phyloP scores from a whole-genome alignment of 2,888 invertebrate genomes.

The Argyresthia goedartella region DNA sequence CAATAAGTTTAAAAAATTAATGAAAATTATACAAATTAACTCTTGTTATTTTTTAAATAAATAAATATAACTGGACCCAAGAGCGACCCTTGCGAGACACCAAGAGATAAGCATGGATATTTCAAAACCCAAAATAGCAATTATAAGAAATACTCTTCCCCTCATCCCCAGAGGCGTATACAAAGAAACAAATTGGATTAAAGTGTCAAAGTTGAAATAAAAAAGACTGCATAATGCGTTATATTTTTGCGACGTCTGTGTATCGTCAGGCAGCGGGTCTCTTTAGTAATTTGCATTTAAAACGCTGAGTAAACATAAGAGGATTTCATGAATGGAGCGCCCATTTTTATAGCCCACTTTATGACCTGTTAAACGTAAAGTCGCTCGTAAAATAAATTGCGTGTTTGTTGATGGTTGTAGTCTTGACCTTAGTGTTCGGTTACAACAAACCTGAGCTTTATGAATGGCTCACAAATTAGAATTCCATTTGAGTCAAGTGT shows the following conservation, averaged over 20 bases:
- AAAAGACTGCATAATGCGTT: constrained; percentile 42
- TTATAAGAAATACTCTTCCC: constrained; percentile 59
- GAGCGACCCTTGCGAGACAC: constrained; percentile 9
- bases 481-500: not conserved
- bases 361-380: constrained; percentile 64
- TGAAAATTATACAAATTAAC: not conserved
- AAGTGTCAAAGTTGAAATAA: constrained; percentile 70
- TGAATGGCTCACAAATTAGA: not conserved
- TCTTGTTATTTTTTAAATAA: not conserved
- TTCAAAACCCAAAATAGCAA: constrained; percentile 59
- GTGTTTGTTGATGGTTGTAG: constrained; percentile 29
- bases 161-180: constrained; percentile 53
- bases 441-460: not conserved
- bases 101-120: constrained; percentile 30
- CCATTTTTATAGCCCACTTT: constrained; percentile 61
- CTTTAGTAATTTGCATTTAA: constrained; percentile 52
- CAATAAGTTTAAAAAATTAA: not conserved
- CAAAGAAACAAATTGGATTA: constrained; percentile 68
- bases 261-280: constrained; percentile 31
- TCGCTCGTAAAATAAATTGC: constrained; percentile 61
- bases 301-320: constrained; percentile 60
- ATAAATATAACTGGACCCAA: not conserved
- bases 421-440: constrained; percentile 18
- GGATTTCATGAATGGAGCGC: constrained; percentile 57
- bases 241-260: constrained; percentile 48